Evolutionary conservation across 1,140 invertebrate genomes (phyloP).

Genomic region (Polypedilum vanderplanki): DNA sequence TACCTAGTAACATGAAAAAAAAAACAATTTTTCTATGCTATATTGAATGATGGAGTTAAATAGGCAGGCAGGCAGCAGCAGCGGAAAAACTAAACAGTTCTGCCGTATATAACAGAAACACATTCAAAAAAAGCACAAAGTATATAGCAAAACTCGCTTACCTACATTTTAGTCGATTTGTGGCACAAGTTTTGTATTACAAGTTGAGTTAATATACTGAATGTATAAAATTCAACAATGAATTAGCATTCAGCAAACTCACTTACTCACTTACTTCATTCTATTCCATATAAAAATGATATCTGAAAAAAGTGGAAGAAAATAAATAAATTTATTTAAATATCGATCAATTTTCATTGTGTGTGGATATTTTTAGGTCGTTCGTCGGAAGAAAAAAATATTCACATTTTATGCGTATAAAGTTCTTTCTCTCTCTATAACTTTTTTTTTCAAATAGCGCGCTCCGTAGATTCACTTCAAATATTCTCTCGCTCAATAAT

Average conservation of each 20-base stretch:
- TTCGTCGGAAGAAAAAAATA: too few relatives aligned
- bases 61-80: neutral
- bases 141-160: neutral
- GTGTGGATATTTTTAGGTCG: too few relatives aligned
- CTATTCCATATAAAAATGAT: neutral
- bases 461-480: too few relatives aligned
- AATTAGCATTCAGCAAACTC: neutral
- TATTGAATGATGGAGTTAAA: neutral
- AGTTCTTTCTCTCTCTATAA: too few relatives aligned
- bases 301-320: too few relatives aligned
- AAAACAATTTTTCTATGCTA: too few relatives aligned
- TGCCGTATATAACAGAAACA: neutral
- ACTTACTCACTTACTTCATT: conserved; percentile 8
- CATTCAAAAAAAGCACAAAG: neutral
- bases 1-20: too few relatives aligned
- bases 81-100: neutral
- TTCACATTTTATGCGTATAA: too few relatives aligned
- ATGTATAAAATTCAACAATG: neutral
- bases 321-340: too few relatives aligned
- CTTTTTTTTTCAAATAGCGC: too few relatives aligned
- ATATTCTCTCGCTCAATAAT: too few relatives aligned
- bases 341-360: too few relatives aligned
- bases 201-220: neutral
- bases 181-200: conserved; percentile 15
- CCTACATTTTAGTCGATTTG: conserved; percentile 1